A percentile compares a stretch with the other conserved stretches of the same genome.
phyloP scores from a whole-genome alignment of 1,140 invertebrate species.

The Formica selysi region DNA sequence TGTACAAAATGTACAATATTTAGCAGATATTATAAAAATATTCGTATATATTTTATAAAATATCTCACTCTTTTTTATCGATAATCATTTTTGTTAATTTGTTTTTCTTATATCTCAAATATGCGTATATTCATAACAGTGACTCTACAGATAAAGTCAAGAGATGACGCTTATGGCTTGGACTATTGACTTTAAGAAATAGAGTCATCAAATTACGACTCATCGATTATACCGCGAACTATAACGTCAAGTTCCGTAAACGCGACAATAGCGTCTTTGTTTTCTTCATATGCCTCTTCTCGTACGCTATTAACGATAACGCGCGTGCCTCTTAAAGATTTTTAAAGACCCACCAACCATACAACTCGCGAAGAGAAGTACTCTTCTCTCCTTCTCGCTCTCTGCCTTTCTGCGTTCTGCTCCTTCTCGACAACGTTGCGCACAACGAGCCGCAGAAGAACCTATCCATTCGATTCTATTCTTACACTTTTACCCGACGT shows the following conservation, averaged over 20 bases:
- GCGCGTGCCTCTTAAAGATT: slow-evolving; percentile 55
- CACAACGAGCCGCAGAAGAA: slow-evolving; percentile 13
- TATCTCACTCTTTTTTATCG: neutral
- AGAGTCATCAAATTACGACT: slow-evolving; percentile 63
- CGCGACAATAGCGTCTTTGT: slow-evolving; percentile 71
- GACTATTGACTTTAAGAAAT: slow-evolving; percentile 47
- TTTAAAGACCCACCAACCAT: slow-evolving; percentile 37
- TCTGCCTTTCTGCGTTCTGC: neutral
- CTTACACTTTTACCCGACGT: slow-evolving; percentile 65
- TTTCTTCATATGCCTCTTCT: slow-evolving; percentile 57
- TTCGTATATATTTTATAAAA: neutral
- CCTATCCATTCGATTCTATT: slow-evolving; percentile 72
- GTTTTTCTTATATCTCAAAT: neutral
- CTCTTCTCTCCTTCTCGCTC: slow-evolving; percentile 15
- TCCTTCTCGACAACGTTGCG: slow-evolving; percentile 7
- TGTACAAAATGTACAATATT: neutral
- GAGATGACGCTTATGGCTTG: neutral
- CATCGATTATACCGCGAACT: slow-evolving; percentile 43
- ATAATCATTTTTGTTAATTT: neutral
- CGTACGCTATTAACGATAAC: slow-evolving; percentile 59
- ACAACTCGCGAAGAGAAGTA: slow-evolving; percentile 52
- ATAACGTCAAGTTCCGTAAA: slow-evolving; percentile 45
- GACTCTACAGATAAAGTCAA: neutral
- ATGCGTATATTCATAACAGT: neutral
- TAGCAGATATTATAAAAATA: slow-evolving; percentile 4